Percentiles rank a stretch among this genome's conserved stretches.
Evolutionary conservation across 2,888 invertebrate genomes (phyloP).

Genomic region (Barypeithes pellucidus): DNA sequence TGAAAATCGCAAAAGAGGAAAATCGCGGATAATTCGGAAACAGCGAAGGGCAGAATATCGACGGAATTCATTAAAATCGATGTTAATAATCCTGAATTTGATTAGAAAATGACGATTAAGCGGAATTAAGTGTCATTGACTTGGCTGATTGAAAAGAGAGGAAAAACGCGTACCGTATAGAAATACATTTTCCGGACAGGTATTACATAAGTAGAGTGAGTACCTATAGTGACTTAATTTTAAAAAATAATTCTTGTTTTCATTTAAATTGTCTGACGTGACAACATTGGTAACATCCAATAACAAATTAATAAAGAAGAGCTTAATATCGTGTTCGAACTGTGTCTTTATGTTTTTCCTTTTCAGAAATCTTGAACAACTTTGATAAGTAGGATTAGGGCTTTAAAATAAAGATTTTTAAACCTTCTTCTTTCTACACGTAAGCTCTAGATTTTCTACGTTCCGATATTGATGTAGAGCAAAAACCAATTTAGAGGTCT

Average conservation of each 20-base stretch:
- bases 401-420: slow-evolving; percentile 24
- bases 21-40: slow-evolving; percentile 18
- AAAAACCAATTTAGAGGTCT: slow-evolving; percentile 36
- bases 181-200: too few relatives aligned
- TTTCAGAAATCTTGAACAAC: slow-evolving; percentile 1
- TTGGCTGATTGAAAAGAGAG: too few relatives aligned
- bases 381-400: slow-evolving; percentile 21
- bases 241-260: too few relatives aligned
- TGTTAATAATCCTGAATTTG: too few relatives aligned
- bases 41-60: background rate
- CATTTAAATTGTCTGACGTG: background rate
- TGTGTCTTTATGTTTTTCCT: slow-evolving; percentile 18
- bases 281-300: slow-evolving; percentile 22
- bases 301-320: slow-evolving; percentile 35
- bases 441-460: background rate
- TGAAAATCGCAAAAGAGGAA: slow-evolving; percentile 27
- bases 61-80: background rate
- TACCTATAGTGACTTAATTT: too few relatives aligned
- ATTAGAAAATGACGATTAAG: too few relatives aligned
- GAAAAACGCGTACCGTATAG: too few relatives aligned
- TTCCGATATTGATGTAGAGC: slow-evolving; percentile 18
- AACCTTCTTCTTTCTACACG: background rate
- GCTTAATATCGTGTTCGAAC: slow-evolving; percentile 30
- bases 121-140: too few relatives aligned
- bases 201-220: too few relatives aligned